Evolutionary conservation across 2,888 invertebrate genomes (phyloP), one percentile per base, ranked within the genome.

Genomic region (Rhamphomyia laevipes): DNA sequence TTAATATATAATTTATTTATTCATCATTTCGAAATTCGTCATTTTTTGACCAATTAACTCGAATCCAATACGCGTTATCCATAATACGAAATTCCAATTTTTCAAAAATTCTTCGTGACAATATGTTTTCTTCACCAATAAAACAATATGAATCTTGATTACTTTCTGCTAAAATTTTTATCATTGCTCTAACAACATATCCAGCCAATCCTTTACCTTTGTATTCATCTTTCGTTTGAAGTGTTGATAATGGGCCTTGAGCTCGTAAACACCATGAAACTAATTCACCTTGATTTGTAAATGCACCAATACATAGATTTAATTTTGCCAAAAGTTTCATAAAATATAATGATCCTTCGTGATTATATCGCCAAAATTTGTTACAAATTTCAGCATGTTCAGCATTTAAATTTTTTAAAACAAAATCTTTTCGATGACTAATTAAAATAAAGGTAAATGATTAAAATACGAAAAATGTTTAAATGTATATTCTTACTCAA

Each of bases 101-200:
- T 18, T 60, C 58, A 51, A 66, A 64, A 44, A 59, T 47, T 7
- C 51, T 54, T 23, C 54, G 48, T 11, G 65, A 62, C 13, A 61
- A 52, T 5, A 33, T 45, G 51, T 66, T 66, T 5, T 49, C 18
- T 3, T 45, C 27, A 15, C 53, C 56, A 5, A 66, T 62, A 21
- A 61, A 59, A 1, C 64, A 62, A 50, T 55, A 62, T 4, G 61
- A 56, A 55, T 65, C 65, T 18, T 62, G 55, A 13, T 58, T 59
- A 47, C 56, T 52, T 13, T 61, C 54, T 7, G 59, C 61, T 13
- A 63, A 54, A 18, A 53, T 53, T 41, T 59, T 61, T 4, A 58
- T 48, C 38, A 55, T 64, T 23, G 61, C 59, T 21, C 54, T 53
- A 9, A 57, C 43, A 4, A 61, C 58, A 9, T 63, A 31, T 5